Base-by-base conservation (phyloP, 2,888 invertebrate species). In the Sepioteuthis lessoniana region DNA sequence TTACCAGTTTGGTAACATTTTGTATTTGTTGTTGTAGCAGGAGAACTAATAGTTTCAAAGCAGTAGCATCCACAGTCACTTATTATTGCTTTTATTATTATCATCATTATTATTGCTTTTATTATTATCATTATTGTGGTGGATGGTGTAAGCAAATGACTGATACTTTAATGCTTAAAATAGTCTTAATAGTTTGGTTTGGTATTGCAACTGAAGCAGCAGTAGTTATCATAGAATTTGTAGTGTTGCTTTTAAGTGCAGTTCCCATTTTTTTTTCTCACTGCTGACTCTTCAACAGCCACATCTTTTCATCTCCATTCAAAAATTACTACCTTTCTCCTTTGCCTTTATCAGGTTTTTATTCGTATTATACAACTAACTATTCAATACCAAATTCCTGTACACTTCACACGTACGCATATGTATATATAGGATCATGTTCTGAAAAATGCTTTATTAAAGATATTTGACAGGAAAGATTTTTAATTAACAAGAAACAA, bases 121-220 rank as follows among this genome's bases (percentile, higher is more conserved):
- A 25, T 55, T 25, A 55, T 55, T 25, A 55, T 47, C 10, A 47
- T 47, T 19, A 47, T 16, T 47, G 16, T 16, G 7, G 1, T 5
- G 55, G 76, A 35, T 35, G n/a, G 76, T 76, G n/a, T n/a, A 35
- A n/a, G n/a, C 76, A n/a, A 35, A 76, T 35, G n/a, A n/a, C n/a
- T 76, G 76, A n/a, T n/a, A 76, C 76, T 76, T 76, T n/a, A 35
- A n/a, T 76, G 76, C 76, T 76, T 76, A n/a, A 76, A 76, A 76
- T 76, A 76, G 76, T 76, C 25, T 76, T 76, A 76, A n/a, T 76
- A 35, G n/a, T 76, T 76, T 76, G 35, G n/a, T 76, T 76, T 76
- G n/a, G 76, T 76, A 13, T 8, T 76, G 76, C n/a, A 76, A n/a
- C 25, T n/a, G 76, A 10, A 19, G n/a, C n/a, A 42, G 42, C 42